Evolutionary conservation across 2,113 vertebrate genomes (phyloP).

Genomic region (Gymnarchus niloticus): DNA sequence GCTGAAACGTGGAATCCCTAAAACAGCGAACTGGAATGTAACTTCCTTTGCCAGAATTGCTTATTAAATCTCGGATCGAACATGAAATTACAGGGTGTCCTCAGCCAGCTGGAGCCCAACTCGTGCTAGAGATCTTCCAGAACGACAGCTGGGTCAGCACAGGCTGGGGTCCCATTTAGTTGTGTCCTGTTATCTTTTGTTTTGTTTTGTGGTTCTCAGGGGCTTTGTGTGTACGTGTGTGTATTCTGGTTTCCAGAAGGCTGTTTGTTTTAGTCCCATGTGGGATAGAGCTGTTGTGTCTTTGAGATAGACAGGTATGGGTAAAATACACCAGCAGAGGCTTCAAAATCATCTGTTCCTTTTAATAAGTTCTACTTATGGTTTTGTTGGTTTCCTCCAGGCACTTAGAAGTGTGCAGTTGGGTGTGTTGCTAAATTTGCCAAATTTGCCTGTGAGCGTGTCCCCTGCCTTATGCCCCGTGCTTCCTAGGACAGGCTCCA

Average conservation of each 20-base stretch:
- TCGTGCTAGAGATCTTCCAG: neutral
- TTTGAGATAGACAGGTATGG: neutral
- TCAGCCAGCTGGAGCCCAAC: neutral
- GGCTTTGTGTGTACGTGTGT: too few relatives aligned
- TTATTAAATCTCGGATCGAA: neutral
- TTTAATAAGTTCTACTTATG: too few relatives aligned
- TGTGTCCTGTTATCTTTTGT: neutral
- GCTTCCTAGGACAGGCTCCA: too few relatives aligned
- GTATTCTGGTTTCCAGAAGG: neutral
- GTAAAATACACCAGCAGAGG: too few relatives aligned
- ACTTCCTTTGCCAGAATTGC: neutral
- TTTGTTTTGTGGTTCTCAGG: neutral
- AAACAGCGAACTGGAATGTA: neutral
- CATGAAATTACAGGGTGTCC: neutral
- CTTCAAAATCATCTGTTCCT: too few relatives aligned
- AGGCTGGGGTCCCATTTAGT: neutral
- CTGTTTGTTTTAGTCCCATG: neutral
- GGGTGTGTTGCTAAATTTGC: too few relatives aligned
- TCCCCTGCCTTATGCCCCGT: too few relatives aligned
- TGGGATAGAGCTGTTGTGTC: neutral
- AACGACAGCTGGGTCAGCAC: neutral
- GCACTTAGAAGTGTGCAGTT: too few relatives aligned
- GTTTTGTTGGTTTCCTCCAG: too few relatives aligned
- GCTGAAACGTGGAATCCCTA: neutral
- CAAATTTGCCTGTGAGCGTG: too few relatives aligned